A percentile compares a stretch with the other conserved stretches of the same genome.
Conservation (phyloP, 1,140 invertebrate genomes). For the Bombus vancouverensis region DNA sequence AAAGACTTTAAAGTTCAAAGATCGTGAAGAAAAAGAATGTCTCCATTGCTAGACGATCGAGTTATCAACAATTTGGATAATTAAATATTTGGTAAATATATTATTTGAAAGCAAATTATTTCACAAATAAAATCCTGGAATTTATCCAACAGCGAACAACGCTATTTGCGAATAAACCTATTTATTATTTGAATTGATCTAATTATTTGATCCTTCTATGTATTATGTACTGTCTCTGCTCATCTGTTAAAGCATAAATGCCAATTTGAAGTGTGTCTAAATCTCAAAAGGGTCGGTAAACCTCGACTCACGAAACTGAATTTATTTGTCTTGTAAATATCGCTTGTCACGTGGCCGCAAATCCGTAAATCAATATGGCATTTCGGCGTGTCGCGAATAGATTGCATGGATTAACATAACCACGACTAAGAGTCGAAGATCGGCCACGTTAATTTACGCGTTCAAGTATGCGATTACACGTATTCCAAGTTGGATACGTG, state of each 20-base stretch:
- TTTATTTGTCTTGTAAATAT: conserved; percentile 11
- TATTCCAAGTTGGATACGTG: neutral
- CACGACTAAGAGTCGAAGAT: conserved; percentile 5
- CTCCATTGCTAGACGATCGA: too few relatives aligned
- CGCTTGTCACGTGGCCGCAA: neutral
- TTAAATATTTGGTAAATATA: too few relatives aligned
- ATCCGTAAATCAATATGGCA: conserved; percentile 25
- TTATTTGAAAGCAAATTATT: too few relatives aligned
- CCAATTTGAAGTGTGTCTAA: neutral
- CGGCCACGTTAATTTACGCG: neutral
- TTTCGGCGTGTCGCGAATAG: conserved; percentile 8
- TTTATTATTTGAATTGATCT: too few relatives aligned
- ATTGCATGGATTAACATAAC: conserved; percentile 24
- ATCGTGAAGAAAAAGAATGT: too few relatives aligned
- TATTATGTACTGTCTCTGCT: too few relatives aligned
- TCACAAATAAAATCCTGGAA: too few relatives aligned
- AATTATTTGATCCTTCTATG: too few relatives aligned
- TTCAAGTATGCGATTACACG: neutral
- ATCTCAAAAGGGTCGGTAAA: neutral
- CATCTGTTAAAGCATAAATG: neutral
- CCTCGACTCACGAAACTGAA: neutral
- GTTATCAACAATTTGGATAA: too few relatives aligned
- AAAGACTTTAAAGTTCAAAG: too few relatives aligned
- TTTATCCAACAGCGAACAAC: too few relatives aligned
- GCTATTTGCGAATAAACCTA: too few relatives aligned